A percentile compares a stretch with the other conserved stretches of the same genome.
Evolutionary conservation across 2,888 invertebrate species (phyloP).

Genomic region (Corbicula japonica): DNA sequence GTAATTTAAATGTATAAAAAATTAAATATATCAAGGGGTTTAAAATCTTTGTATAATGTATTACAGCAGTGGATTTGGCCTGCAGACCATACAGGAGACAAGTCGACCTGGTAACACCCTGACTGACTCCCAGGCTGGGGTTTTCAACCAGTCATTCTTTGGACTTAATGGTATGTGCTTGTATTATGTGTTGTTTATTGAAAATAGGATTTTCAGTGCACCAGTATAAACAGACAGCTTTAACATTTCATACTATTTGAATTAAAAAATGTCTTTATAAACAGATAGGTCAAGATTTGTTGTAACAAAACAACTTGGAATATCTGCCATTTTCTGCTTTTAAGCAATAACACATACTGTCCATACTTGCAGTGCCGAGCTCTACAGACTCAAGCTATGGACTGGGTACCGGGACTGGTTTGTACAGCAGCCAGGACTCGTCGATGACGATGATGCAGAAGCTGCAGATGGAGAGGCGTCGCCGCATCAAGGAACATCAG

Average conservation of each 20-base stretch:
- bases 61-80: conserved; percentile 74
- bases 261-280: too few relatives aligned
- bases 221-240: too few relatives aligned
- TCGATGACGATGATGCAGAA: conserved; percentile 85
- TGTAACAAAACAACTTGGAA: too few relatives aligned
- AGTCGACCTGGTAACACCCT: conserved; percentile 64
- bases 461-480: conserved; percentile 81
- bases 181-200: too few relatives aligned
- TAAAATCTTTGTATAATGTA: background rate
- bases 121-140: conserved; percentile 63
- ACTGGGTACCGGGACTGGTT: conserved; percentile 23
- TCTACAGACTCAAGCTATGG: conserved; percentile 46
- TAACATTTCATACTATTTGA: too few relatives aligned
- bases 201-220: too few relatives aligned
- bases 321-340: too few relatives aligned
- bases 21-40: background rate
- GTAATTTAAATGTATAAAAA: background rate
- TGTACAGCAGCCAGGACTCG: conserved; percentile 22
- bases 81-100: conserved; percentile 78
- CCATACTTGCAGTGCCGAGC: conserved; percentile 41
- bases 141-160: conserved; percentile 66
- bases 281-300: too few relatives aligned
- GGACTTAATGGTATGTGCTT: conserved; percentile 52
- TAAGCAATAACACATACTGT: too few relatives aligned
- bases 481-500: conserved; percentile 81